These are phyloP conservation scores for Phylloscopus trochilus DNA, from an alignment of 2,113 vertebrate genomes.

Conservation along the genomic window DNA sequence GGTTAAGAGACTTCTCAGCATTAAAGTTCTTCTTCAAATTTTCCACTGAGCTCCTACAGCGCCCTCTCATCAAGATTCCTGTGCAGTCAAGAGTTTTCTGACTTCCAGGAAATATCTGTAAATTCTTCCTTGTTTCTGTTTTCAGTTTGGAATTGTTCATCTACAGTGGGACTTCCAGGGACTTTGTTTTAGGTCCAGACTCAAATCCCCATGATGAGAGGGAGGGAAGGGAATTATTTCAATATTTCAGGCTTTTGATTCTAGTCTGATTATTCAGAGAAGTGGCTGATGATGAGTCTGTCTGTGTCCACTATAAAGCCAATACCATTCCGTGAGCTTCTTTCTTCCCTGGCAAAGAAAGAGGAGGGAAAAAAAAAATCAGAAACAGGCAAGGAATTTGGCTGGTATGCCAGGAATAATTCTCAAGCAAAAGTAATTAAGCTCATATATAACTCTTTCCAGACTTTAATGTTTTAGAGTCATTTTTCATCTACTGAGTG, in stretches of 20 bases:
- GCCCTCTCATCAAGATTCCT: not conserved
- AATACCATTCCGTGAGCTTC: not conserved
- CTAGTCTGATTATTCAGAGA: not conserved
- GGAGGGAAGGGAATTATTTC: not conserved
- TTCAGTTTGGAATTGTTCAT: not conserved
- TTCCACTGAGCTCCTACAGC: not conserved
- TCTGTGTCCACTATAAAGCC: not conserved
- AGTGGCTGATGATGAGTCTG: not conserved
- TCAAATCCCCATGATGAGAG: not conserved
- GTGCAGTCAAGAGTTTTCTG: not conserved
- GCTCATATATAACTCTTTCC: not conserved
- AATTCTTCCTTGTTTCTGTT: not conserved
- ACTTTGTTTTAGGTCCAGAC: not conserved
- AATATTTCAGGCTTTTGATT: not conserved
- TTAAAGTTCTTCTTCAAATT: not conserved
- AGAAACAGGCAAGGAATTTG: not conserved
- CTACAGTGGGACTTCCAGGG: not conserved
- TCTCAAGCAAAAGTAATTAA: not conserved
- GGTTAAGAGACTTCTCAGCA: not conserved
- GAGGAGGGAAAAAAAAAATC: not conserved
- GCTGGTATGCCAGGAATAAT: not conserved
- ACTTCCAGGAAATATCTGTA: not conserved
- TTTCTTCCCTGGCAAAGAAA: not conserved
- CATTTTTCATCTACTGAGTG: constrained; percentile 20
- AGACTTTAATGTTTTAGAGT: not conserved